Evolutionary conservation across 2,888 invertebrate species (phyloP).

Genomic region (Mythimna ferrago): DNA sequence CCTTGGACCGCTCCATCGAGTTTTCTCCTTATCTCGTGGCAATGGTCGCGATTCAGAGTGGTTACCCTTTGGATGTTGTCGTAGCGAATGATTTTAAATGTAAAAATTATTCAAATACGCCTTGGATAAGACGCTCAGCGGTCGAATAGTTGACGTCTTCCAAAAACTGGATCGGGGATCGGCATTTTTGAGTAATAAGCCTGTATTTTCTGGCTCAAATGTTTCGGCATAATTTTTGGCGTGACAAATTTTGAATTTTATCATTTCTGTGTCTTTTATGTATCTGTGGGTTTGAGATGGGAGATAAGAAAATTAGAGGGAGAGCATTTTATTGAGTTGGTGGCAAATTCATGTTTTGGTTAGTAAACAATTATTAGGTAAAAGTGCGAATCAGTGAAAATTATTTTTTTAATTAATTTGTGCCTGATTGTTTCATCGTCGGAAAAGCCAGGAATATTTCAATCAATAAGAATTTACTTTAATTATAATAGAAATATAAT

Average conservation of each 20-base stretch:
- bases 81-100: conserved; percentile 91
- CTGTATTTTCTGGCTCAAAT: conserved; percentile 62
- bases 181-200: conserved; percentile 80
- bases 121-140: conserved; percentile 84
- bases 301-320: conserved; percentile 12
- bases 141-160: conserved; percentile 84
- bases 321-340: background rate
- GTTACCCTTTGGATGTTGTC: conserved; percentile 91
- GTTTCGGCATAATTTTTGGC: conserved; percentile 63
- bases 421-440: too few species aligned
- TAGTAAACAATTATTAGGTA: background rate
- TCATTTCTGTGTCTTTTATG: conserved; percentile 32
- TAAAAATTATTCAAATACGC: conserved; percentile 90
- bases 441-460: too few species aligned
- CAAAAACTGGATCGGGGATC: conserved; percentile 80
- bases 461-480: too few species aligned
- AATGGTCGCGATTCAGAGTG: conserved; percentile 88
- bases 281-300: conserved; percentile 31
- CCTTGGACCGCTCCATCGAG: conserved; percentile 70
- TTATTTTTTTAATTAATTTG: too few species aligned
- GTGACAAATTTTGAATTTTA: conserved; percentile 67
- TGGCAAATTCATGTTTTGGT: conserved; percentile 5
- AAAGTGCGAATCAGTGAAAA: too few species aligned
- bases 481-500: too few species aligned
- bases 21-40: conserved; percentile 87